phyloP scores from a whole-genome alignment of 2,888 invertebrate species.

The Cephus pygmeus region DNA sequence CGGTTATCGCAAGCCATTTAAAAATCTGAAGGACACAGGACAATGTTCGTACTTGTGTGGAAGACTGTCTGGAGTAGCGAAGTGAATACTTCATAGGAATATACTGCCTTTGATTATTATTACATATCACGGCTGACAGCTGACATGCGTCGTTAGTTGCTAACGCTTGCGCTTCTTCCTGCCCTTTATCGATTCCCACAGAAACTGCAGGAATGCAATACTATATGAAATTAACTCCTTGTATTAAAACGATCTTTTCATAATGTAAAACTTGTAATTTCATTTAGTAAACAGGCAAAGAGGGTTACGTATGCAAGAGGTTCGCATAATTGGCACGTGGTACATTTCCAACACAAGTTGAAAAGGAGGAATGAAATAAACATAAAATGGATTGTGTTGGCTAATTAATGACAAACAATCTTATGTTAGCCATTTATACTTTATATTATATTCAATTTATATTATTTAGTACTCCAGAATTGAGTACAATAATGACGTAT shows the following conservation, averaged over 20 bases:
- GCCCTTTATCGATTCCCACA: slow-evolving; percentile 42
- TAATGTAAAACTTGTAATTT: neutral
- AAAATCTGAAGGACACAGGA: neutral
- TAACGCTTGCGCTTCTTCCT: slow-evolving; percentile 47
- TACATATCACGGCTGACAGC: slow-evolving; percentile 34
- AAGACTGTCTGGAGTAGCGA: neutral
- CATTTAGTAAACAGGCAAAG: neutral
- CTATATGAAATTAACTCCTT: neutral
- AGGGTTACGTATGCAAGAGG: neutral
- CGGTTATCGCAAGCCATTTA: slow-evolving; percentile 67
- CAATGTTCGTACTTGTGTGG: neutral
- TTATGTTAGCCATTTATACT: neutral
- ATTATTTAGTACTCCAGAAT: neutral
- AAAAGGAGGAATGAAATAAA: neutral
- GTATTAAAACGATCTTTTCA: neutral
- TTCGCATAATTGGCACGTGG: neutral
- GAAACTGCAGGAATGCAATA: neutral
- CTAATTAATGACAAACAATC: neutral
- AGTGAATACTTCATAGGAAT: neutral
- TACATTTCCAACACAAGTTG: neutral
- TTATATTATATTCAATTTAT: neutral
- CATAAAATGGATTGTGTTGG: neutral
- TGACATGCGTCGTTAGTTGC: slow-evolving; percentile 42
- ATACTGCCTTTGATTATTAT: neutral
- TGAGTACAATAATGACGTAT: neutral